Base-by-base conservation (phyloP, 2,888 invertebrate genomes). In the Boloria selene region DNA sequence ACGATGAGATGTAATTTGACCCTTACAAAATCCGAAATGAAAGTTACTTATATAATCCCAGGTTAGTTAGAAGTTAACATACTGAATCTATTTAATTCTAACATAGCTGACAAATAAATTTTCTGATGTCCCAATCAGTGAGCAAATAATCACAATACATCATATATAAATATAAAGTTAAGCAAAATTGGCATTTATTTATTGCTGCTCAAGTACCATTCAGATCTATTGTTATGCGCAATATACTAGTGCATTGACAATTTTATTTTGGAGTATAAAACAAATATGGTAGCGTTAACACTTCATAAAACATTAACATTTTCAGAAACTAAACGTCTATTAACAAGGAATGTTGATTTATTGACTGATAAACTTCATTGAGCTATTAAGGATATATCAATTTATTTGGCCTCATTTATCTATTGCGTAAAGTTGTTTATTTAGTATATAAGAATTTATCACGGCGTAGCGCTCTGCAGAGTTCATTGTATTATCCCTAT, bases 231-330 rank as follows among this genome's bases (percentile, higher is more conserved):
- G 47, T 31, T 73, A 72, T 71, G 78, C 49, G 17, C 22, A 22
- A 22, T 26, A 45, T 42, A 55, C 45, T 56, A 77, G 80, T 74
- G 79, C 74, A 79, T 75, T 79, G 76, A 77, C 77, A 82, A 82
- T 44, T 45, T 22, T 22, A 44, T 44, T n/a, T 26, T 16, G 14
- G 22, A 55, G 22, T 44, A 44, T 55, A 14, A 22, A 45, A 22
- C 22, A 56, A 45, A 7, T 10, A 56, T 45, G n/a, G 45, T 44
- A 14, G 10, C 26, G 31, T 79, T 79, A 82, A 78, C 77, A 49
- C 45, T 26, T 50, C 42, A 17, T 14, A 42, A 16, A 58, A 45
- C 13, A 14, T 50, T 17, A 51, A 44, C 14, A 26, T 59, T 69
- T 67, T 55, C 53, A 58, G 63, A 61, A 67, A 59, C 54, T 70